Percentiles rank a stretch among this genome's conserved stretches.
phyloP scores from a whole-genome alignment of 2,888 invertebrate genomes.

The Penaeus monodon region DNA sequence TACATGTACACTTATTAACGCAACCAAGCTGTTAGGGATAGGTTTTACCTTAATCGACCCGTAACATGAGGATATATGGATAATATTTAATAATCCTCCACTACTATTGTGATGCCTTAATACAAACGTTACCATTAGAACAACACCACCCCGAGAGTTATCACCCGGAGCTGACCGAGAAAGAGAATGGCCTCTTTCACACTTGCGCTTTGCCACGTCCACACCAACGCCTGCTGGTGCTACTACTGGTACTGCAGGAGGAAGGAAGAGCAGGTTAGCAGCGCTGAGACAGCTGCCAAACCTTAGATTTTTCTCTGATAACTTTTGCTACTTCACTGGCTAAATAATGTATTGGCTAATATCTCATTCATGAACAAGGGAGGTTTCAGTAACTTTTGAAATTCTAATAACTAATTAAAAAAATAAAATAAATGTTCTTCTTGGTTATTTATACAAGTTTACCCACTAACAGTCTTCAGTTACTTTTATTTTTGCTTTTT shows the following conservation, averaged over 20 bases:
- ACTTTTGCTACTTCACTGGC: not conserved
- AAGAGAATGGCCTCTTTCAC: conserved; percentile 60
- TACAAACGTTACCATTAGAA: conserved; percentile 57
- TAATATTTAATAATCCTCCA: not conserved
- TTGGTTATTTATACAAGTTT: too few relatives aligned
- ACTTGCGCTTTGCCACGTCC: conserved; percentile 63
- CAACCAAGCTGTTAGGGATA: too few relatives aligned
- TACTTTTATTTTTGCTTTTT: too few relatives aligned
- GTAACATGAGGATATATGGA: too few relatives aligned
- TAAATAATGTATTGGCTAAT: too few relatives aligned
- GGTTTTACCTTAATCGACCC: too few relatives aligned
- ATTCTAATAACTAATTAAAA: too few relatives aligned
- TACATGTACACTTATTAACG: too few relatives aligned
- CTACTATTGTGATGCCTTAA: conserved; percentile 12
- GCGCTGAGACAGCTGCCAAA: conserved; percentile 58
- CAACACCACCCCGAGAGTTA: conserved; percentile 61
- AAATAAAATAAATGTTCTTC: too few relatives aligned
- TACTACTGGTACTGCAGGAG: conserved; percentile 39
- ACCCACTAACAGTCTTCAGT: too few relatives aligned
- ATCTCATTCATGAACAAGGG: too few relatives aligned
- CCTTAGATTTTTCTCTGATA: conserved; percentile 26
- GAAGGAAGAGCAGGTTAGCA: conserved; percentile 61
- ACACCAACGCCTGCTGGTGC: conserved; percentile 51
- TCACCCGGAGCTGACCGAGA: conserved; percentile 61
- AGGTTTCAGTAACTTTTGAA: too few relatives aligned